Evolutionary conservation across 64 coral and sea anemone genomes (phyloP).

Genomic region (Montipora capricornis): DNA sequence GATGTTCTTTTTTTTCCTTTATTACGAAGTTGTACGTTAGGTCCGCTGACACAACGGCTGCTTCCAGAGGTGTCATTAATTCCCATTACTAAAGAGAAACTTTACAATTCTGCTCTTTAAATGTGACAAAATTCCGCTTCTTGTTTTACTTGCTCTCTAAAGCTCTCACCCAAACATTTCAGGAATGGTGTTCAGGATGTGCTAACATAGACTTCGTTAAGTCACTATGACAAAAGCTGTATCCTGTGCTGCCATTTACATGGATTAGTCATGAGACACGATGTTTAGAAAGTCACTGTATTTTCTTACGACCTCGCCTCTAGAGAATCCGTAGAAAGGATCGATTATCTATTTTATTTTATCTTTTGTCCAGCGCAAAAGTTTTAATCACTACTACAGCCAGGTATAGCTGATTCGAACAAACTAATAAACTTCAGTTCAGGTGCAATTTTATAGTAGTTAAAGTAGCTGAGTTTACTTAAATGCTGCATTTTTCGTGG

Average conservation of each 20-base stretch:
- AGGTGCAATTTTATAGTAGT: constrained; percentile 20
- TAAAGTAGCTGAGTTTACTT: constrained; percentile 10
- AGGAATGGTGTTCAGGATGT: constrained; percentile 12
- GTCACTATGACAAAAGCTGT: neutral
- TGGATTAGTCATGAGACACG: neutral
- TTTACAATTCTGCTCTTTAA: too few species aligned
- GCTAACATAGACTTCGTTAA: neutral
- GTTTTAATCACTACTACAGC: neutral
- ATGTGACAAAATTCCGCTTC: neutral
- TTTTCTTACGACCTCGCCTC: neutral
- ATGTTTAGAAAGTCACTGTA: neutral
- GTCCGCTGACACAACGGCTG: too few species aligned
- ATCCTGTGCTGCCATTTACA: neutral
- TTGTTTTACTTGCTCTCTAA: neutral
- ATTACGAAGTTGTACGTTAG: too few species aligned
- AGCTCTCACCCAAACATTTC: constrained; percentile 33
- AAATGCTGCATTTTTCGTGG: constrained; percentile 6
- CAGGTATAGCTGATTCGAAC: neutral
- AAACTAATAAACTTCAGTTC: neutral
- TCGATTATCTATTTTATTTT: too few species aligned
- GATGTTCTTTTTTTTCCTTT: too few species aligned
- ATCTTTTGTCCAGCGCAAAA: neutral
- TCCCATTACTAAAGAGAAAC: too few species aligned
- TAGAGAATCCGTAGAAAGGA: neutral
- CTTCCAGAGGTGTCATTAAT: too few species aligned